Evolutionary conservation across 2,797 vertebrate genomes (phyloP).

Genomic region (Anniella stebbinsi): DNA sequence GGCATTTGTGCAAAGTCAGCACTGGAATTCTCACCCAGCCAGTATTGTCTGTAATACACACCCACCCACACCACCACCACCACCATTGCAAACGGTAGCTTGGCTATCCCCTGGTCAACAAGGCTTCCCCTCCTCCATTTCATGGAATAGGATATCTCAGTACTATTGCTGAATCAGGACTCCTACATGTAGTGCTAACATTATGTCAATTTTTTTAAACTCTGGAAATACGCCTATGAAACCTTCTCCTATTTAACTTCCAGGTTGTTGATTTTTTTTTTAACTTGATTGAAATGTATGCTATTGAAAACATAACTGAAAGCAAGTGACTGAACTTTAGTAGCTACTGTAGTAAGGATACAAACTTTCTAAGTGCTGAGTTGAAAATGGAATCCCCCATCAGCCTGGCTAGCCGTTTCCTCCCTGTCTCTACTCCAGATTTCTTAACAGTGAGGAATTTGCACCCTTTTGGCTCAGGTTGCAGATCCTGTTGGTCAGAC

Average conservation of each 20-base stretch:
- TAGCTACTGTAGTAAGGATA: neutral
- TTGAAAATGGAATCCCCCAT: conserved; percentile 41
- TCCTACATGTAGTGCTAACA: neutral
- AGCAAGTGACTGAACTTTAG: neutral
- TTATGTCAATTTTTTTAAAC: neutral
- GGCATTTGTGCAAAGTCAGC: conserved; percentile 2
- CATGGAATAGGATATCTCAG: neutral
- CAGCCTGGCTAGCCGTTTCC: conserved; percentile 65
- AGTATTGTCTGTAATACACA: neutral
- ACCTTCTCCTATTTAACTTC: neutral
- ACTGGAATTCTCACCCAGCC: neutral
- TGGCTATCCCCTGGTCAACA: neutral
- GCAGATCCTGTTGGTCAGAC: conserved; percentile 69
- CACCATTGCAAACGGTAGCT: neutral
- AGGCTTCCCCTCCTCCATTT: neutral
- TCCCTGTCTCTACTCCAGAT: conserved; percentile 71
- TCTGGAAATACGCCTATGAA: neutral
- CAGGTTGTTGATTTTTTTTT: neutral
- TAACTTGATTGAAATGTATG: neutral
- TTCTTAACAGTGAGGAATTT: conserved; percentile 79
- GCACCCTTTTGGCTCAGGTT: conserved; percentile 77
- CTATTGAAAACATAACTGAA: neutral
- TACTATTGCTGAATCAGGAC: neutral
- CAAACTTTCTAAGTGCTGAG: neutral
- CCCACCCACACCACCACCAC: neutral